Evolutionary conservation across 1,140 invertebrate genomes (phyloP).

Genomic region (Asbolus verrucosus): DNA sequence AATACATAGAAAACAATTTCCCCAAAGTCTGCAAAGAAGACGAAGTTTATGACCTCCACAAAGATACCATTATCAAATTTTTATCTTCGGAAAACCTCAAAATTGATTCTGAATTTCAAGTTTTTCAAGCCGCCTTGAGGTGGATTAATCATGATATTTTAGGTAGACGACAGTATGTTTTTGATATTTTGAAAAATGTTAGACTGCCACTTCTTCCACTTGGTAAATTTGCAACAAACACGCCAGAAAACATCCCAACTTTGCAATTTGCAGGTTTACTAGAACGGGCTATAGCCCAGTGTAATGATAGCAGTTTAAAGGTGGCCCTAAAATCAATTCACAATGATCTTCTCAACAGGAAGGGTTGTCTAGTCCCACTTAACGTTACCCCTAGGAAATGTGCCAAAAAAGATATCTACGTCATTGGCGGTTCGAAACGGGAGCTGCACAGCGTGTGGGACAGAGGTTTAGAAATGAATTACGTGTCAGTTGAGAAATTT

Average conservation of each 20-base stretch:
- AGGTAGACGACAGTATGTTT: slow-evolving; percentile 84
- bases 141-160: slow-evolving; percentile 91
- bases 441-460: slow-evolving; percentile 77
- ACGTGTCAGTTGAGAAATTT: slow-evolving; percentile 83
- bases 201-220: slow-evolving; percentile 88
- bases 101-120: slow-evolving; percentile 93
- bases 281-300: slow-evolving; percentile 83
- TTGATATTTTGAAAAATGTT: slow-evolving; percentile 87
- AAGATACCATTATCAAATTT: slow-evolving; percentile 83
- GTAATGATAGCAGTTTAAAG: slow-evolving; percentile 83
- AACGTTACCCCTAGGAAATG: slow-evolving; percentile 81
- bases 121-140: slow-evolving; percentile 89
- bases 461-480: slow-evolving; percentile 75
- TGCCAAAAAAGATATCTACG: slow-evolving; percentile 89
- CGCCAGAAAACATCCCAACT: no score
- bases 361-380: slow-evolving; percentile 82
- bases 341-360: slow-evolving; percentile 82
- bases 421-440: slow-evolving; percentile 91
- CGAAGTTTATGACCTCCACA: slow-evolving; percentile 89
- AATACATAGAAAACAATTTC: slow-evolving; percentile 91
- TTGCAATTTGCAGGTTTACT: slow-evolving; percentile 78
- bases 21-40: slow-evolving; percentile 84
- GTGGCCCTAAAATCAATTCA: slow-evolving; percentile 85
- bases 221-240: slow-evolving; percentile 60
- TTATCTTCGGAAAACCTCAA: slow-evolving; percentile 90